Evolutionary conservation across 1,140 invertebrate species (phyloP), one percentile per base, ranked within the genome.

Genomic region (Caerostris darwini): DNA sequence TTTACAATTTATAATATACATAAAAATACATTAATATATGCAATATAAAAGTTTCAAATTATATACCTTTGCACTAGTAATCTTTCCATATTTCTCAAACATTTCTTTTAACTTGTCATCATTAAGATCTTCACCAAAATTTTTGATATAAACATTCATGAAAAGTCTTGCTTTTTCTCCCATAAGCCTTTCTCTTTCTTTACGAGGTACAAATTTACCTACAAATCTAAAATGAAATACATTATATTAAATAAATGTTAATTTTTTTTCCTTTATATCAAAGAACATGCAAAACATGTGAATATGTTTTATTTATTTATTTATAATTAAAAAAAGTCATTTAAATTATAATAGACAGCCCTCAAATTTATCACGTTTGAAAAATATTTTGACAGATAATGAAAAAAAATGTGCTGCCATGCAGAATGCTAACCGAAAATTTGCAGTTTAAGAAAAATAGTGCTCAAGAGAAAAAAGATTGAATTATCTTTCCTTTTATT

Each of bases 71-170:
- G 94, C 95, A 58, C 92, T 95, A 58, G 98, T 99, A 95, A 99
- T 99, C 90, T 97, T 97, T 87, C 99, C 99, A 96, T 97, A 99
- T 95, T 98, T 98, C 95, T 99, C 98, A 96, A 99, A 99, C 97
- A 99, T 98, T 14, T 98, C 98, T 95, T 97, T 97, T 4, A 99
- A 96, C 96, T 98, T 98, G 90, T 99, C 98, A 96, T 99, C 99
- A 94, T 97, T 98, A 95, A 99, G 97, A 92, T 99, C 98, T 95
- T 99, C 99, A 64, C 98, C 98, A 96, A 99, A 99, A 96, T 99
- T 99, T 96, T 99, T 99, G 5, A 99, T 98, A 96, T 99, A 99
- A 1, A 99, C 99, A 96, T 99, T 99, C 81, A 99, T 99, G 97
- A 99, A 99, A 64, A 98, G 97, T 96, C 99, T 99, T 69, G 98